A percentile compares a stretch with the other conserved stretches of the same genome.
These are phyloP conservation scores for Lottia gigantea DNA, from an alignment of 2,888 invertebrate species.

Conservation along the genomic window DNA sequence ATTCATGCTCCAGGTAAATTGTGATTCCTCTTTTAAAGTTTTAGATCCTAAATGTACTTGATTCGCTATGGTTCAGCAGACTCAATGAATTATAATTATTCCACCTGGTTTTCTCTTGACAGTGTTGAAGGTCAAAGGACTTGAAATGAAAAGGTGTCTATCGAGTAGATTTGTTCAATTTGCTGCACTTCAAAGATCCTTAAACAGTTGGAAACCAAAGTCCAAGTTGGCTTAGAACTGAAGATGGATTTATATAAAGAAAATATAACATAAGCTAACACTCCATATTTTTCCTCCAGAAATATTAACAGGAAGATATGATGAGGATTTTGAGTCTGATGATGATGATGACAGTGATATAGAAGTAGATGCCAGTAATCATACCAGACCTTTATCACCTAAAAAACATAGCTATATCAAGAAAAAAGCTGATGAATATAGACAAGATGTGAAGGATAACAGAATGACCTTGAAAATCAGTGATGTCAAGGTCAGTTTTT, in stretches of 20 bases:
- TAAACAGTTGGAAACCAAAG: no score
- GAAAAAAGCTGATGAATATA: conserved; percentile 30
- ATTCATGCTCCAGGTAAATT: conserved; percentile 60
- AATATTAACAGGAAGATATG: conserved; percentile 58
- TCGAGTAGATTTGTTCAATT: no score
- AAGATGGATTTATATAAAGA: no score
- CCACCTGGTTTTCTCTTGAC: background rate
- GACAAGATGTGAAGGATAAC: conserved; percentile 35
- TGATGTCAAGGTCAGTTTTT: conserved; percentile 59
- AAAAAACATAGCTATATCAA: conserved; percentile 35
- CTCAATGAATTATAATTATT: background rate
- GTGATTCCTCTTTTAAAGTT: background rate
- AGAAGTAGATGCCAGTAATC: conserved; percentile 35
- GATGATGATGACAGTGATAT: conserved; percentile 31
- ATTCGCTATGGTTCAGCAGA: no score
- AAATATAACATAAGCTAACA: no score
- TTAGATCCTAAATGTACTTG: no score
- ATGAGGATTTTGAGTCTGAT: conserved; percentile 64
- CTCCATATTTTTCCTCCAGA: conserved; percentile 51
- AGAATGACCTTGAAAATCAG: conserved; percentile 55
- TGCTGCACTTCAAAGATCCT: no score
- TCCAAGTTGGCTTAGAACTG: no score
- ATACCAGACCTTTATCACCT: background rate
- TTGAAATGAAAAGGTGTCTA: background rate
- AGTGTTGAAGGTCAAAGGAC: background rate